Conservation (phyloP, 2,888 invertebrate species). For the Drosophila mimica region DNA sequence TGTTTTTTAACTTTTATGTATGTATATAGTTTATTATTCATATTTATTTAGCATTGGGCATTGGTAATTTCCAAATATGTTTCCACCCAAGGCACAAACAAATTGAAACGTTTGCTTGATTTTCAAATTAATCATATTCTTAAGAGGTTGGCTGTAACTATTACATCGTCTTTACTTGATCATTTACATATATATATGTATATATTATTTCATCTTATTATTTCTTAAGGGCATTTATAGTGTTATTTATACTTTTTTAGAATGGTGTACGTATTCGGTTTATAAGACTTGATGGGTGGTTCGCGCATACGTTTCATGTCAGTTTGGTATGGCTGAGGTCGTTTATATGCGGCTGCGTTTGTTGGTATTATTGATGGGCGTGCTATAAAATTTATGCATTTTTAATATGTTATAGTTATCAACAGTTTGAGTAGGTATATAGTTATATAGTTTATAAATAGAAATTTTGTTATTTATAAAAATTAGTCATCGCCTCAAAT, state of each 20-base stretch:
- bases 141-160: constrained; percentile 23
- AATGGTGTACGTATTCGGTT: constrained; percentile 78
- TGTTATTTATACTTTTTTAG: constrained; percentile 80
- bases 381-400: constrained; percentile 80
- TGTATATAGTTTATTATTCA: constrained; percentile 31
- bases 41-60: constrained; percentile 41
- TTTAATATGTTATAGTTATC: constrained; percentile 46
- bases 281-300: constrained; percentile 78
- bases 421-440: constrained; percentile 20
- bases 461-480: constrained; percentile 32
- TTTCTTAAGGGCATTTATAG: constrained; percentile 14
- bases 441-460: constrained; percentile 30
- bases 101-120: constrained; percentile 42
- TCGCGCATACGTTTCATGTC: constrained; percentile 82
- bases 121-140: constrained; percentile 27
- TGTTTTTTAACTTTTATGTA: constrained; percentile 5
- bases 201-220: constrained; percentile 32
- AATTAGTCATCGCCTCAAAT: constrained; percentile 37
- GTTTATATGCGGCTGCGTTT: constrained; percentile 79
- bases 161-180: constrained; percentile 49
- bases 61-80: constrained; percentile 12
- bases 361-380: constrained; percentile 79
- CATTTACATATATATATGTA: constrained; percentile 28
- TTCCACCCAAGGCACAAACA: constrained; percentile 32
- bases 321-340: constrained; percentile 77